Evolutionary conservation across 2,888 invertebrate species (phyloP), one percentile per base, ranked within the genome.

Genomic region (Philonicus albiceps): DNA sequence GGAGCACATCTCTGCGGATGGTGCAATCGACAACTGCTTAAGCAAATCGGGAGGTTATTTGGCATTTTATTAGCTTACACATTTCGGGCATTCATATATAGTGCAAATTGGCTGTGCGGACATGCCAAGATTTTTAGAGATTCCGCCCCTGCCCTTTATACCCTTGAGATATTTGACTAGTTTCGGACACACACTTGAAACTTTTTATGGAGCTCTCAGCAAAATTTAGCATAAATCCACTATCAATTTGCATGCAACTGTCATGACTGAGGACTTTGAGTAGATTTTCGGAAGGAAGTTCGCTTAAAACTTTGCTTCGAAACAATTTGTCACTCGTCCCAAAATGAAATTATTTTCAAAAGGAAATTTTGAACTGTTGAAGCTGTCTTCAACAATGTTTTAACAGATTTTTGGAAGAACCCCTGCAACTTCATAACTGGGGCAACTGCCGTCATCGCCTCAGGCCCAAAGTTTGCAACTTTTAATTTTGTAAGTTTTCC

Each of bases 11-110:
- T 64, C 64, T 19, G 64, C 27, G 64, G 64, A 64, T 64, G 64
- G 27, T 64, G 64, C 76, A 37, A 40, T 76, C 76, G 76, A 76
- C 76, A 76, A 40, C 76, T 76, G 34, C 76, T 76, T 76, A 76
- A 76, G 40, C 22, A 76, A 76, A 76, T 19, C 4, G 78, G 49
- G 27, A 53, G 37, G 78, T 30, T 64, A 64, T 49, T 78, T 49
- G 13, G 78, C 8, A 6, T 78, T 78, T 43, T 49, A 43, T 78
- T 49, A 49, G 49, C 64, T 64, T 27, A 64, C 64, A 64, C 64
- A 2, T 53, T 53, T 19, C 19, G 19, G n/a, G 19, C 19, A 5
- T 3, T 40, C 13, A 40, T 43, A 43, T 16, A n/a, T n/a, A 49
- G 49, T n/a, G 49, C n/a, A 49, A 49, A 49, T 49, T 16, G 16